Conservation (phyloP, 2,113 vertebrate species). For the Grammomys surdaster region DNA sequence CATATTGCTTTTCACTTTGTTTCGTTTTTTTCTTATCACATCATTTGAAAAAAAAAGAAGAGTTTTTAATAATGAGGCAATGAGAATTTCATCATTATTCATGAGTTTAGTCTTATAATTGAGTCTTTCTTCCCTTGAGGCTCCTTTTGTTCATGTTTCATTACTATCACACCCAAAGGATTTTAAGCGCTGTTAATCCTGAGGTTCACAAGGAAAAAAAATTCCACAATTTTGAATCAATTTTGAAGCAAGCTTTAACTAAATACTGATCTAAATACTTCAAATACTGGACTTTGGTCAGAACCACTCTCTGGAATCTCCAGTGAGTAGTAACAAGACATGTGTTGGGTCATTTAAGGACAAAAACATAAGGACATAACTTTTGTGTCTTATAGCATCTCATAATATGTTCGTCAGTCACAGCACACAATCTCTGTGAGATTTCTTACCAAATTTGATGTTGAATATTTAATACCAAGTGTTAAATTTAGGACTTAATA, state of each 20-base stretch:
- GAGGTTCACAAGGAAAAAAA: no score
- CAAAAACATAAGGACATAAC: no score
- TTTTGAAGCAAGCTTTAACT: no score
- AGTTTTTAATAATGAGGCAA: background rate
- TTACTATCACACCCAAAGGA: slow-evolving; percentile 46
- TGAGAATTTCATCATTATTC: slow-evolving; percentile 60
- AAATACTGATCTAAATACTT: no score
- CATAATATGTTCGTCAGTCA: background rate
- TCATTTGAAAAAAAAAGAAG: background rate
- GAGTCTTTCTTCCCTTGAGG: slow-evolving; percentile 46
- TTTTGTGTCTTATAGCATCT: background rate
- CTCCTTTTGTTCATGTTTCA: slow-evolving; percentile 42
- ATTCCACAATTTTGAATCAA: no score
- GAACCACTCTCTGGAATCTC: no score
- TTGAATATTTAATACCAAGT: slow-evolving; percentile 7
- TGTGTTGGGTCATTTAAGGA: no score
- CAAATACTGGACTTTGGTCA: no score
- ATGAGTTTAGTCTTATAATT: slow-evolving; percentile 60
- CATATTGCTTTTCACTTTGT: no score
- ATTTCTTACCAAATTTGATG: background rate
- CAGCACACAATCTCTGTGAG: background rate
- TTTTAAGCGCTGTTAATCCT: background rate
- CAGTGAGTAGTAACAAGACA: no score
- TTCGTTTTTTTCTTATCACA: slow-evolving; percentile 30
- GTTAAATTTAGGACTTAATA: slow-evolving; percentile 48